Percentiles rank a stretch among this genome's conserved stretches.
Conservation (phyloP, 2,113 vertebrate species). For the Pomatostomus ruficeps region DNA sequence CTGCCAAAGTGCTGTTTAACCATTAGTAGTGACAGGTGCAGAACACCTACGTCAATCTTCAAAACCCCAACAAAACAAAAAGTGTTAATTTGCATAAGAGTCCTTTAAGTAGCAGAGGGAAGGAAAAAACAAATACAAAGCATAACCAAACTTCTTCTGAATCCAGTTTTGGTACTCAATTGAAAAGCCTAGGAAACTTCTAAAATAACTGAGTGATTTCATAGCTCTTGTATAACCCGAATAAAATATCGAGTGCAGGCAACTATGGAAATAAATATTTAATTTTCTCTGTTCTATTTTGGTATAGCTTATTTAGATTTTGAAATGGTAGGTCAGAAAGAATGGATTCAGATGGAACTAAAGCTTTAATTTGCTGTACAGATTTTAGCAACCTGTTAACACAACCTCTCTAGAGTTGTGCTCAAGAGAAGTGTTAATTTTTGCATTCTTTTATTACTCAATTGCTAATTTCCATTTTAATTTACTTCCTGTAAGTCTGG, state of each 20-base stretch:
- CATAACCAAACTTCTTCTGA: background rate
- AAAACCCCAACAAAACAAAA: background rate
- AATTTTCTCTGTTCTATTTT: background rate
- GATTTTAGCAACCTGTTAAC: background rate
- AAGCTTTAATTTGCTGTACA: background rate
- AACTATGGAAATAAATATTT: background rate
- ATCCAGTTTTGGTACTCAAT: background rate
- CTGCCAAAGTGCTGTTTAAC: background rate
- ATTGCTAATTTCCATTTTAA: background rate
- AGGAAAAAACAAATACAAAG: background rate
- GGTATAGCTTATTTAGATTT: background rate
- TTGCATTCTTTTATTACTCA: background rate
- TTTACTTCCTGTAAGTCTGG: background rate
- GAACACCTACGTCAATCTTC: background rate
- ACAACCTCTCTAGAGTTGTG: background rate
- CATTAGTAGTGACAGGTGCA: background rate
- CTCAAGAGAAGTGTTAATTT: background rate
- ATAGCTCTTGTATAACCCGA: background rate
- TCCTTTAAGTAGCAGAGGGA: background rate
- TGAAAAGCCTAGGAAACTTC: background rate
- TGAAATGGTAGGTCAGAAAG: background rate
- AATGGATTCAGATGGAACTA: background rate
- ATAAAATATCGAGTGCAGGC: background rate
- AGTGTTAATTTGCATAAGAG: background rate
- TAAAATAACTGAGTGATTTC: background rate